Evolutionary conservation across 1,140 invertebrate genomes (phyloP).

Genomic region (Zeugodacus cucurbitae): DNA sequence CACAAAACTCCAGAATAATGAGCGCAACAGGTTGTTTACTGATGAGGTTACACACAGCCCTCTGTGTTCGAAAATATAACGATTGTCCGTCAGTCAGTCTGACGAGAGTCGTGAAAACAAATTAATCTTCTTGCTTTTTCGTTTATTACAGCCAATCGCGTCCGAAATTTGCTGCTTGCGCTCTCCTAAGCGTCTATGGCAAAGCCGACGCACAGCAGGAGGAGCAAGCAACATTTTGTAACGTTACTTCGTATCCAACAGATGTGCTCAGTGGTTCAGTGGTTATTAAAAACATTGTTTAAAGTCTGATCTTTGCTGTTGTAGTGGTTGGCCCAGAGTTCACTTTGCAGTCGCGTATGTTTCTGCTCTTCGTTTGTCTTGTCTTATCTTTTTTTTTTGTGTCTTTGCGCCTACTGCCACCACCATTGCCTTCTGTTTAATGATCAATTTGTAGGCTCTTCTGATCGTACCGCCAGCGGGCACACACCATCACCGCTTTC

Average conservation of each 20-base stretch:
- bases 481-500: constrained; percentile 33
- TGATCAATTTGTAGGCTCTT: constrained; percentile 61
- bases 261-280: constrained; percentile 51
- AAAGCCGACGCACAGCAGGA: constrained; percentile 14
- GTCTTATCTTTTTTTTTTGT: neutral
- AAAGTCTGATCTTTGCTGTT: neutral
- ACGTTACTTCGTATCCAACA: constrained; percentile 47
- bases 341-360: neutral
- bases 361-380: neutral
- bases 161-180: neutral
- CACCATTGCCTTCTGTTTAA: constrained; percentile 42
- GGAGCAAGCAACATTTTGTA: constrained; percentile 32
- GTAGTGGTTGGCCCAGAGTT: neutral
- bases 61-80: constrained; percentile 42
- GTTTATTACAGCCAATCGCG: neutral
- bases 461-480: constrained; percentile 40
- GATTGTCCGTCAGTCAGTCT: constrained; percentile 12
- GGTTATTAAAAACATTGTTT: neutral
- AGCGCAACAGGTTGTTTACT: constrained; percentile 58
- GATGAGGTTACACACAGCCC: constrained; percentile 42
- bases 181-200: neutral
- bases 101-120: constrained; percentile 53
- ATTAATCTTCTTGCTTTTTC: constrained; percentile 59
- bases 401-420: constrained; percentile 1
- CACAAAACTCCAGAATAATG: neutral